Evolutionary conservation across 1,140 invertebrate species (phyloP).

Genomic region (Pogonus chalceus): DNA sequence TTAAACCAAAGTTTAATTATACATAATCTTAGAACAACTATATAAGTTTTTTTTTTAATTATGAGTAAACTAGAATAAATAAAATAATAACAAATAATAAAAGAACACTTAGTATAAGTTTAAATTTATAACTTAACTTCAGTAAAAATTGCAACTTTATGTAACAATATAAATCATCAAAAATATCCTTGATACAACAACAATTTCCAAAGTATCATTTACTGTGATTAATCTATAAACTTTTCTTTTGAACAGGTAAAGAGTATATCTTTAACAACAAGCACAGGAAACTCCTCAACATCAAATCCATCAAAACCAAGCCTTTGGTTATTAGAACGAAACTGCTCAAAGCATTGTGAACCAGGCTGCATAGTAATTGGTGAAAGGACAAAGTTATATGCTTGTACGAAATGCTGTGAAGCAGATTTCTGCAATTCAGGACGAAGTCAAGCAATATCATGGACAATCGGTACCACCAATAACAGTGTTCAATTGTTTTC

Average conservation of each 20-base stretch:
- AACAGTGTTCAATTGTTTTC: no score
- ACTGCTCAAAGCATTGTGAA: constrained; percentile 71
- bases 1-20: no score
- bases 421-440: constrained; percentile 65
- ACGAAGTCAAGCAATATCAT: constrained; percentile 41
- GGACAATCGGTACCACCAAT: no score
- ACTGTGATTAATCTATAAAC: constrained; percentile 14
- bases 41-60: no score
- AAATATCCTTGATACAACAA: not conserved
- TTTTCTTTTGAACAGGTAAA: constrained; percentile 73
- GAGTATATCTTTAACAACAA: constrained; percentile 72
- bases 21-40: no score
- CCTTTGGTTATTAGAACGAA: constrained; percentile 72
- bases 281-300: constrained; percentile 68
- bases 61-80: no score
- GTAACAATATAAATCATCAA: not conserved
- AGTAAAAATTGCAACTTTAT: not conserved
- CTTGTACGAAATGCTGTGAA: constrained; percentile 71
- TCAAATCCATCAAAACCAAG: constrained; percentile 55
- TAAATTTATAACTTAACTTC: not conserved
- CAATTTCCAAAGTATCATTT: constrained; percentile 8
- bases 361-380: constrained; percentile 77
- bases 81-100: not conserved
- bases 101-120: not conserved
- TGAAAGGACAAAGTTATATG: constrained; percentile 73